Evolutionary conservation across 1,140 invertebrate species (phyloP), one percentile per base, ranked within the genome.

Genomic region (Zaprionus capensis): DNA sequence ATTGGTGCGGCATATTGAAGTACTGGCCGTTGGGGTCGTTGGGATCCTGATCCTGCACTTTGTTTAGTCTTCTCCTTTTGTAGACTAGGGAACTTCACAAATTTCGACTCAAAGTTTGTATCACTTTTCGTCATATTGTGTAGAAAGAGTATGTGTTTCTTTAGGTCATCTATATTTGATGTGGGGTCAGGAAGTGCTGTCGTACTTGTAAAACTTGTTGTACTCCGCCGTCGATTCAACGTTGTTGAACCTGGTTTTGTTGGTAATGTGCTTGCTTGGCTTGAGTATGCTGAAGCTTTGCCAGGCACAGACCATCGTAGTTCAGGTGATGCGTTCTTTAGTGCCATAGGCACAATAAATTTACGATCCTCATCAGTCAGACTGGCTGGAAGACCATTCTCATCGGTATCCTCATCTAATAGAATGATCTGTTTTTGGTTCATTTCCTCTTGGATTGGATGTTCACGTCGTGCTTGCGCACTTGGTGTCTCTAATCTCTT

Each of bases 321-420:
- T 77, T 92, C 91, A 4, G 88, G 82, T 46, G 91, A 79, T 31
- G 86, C 71, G 73, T 92, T 92, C 49, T 92, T 92, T 34, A 93
- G 63, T 36, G 92, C 91, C 91, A 93, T 91, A 9, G 92, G 92
- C 51, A 93, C 91, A 51, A 93, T 93, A 28, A 92, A 92, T 69
- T 92, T 92, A 11, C 87, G 87, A 59, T 92, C 92, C 67, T 90
- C 87, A 44, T 92, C 85, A 15, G 84, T 91, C 15, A 91, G 63
- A 73, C 91, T 91, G 71, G 88, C 77, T 2, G 91, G 87, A 38
- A 91, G 69, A 53, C 82, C 81, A 63, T 92, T 91, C 36, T 91
- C 91, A 72, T 92, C 91, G 31, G 86, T 91, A 67, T 91, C 90
- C 41, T 92, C 92, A 36, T 92, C 91, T n/a, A 92, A 78, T 38